phyloP scores from a whole-genome alignment of 2,888 invertebrate species.

The Crepidodera aurea region DNA sequence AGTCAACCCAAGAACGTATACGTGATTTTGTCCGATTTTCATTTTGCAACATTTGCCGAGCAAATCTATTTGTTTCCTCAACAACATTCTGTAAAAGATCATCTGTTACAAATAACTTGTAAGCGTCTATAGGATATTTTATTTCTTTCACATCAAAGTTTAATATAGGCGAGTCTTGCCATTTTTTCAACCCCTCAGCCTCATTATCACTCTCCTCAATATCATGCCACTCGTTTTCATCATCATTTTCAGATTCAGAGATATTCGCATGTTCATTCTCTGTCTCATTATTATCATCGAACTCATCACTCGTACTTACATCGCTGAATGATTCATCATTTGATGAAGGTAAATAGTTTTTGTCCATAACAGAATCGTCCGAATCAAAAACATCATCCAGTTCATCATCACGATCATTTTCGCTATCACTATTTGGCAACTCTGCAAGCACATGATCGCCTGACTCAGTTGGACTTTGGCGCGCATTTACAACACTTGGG shows the following conservation, averaged over 20 bases:
- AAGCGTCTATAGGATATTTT: no score
- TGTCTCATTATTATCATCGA: neutral
- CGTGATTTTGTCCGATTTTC: conserved; percentile 6
- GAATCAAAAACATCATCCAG: neutral
- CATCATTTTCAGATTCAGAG: neutral
- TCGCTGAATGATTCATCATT: neutral
- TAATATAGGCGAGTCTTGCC: no score
- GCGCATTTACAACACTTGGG: neutral
- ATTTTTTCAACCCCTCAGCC: no score
- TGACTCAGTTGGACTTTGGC: no score
- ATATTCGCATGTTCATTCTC: neutral
- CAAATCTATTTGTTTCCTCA: conserved; percentile 12
- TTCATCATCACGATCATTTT: no score
- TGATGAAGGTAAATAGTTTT: neutral
- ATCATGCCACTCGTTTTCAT: no score
- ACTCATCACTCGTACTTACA: neutral
- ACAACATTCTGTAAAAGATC: no score
- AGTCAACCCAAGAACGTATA: conserved; percentile 5
- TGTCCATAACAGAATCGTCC: conserved; percentile 1
- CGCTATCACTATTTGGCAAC: neutral
- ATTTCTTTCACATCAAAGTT: no score
- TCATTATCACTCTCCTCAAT: no score
- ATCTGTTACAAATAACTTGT: no score
- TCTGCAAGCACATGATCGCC: neutral
- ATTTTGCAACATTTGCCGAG: conserved; percentile 5